Base-by-base conservation (phyloP, 2,113 vertebrate species). In the Pomatostomus ruficeps region DNA sequence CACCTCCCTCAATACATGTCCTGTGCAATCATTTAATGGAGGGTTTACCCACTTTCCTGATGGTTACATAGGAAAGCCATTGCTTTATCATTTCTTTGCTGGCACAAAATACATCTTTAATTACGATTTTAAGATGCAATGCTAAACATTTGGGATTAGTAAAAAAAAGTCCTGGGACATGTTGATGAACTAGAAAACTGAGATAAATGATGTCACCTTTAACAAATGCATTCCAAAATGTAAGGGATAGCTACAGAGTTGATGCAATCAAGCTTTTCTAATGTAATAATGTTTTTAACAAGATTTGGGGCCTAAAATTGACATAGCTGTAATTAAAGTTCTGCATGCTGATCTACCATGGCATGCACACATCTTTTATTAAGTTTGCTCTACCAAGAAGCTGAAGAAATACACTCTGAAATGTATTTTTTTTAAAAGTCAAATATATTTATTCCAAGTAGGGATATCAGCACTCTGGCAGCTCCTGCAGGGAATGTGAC, bases 301-400 rank as follows among this genome's bases (percentile, higher is more conserved):
- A 91, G 72, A 90, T 91, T 93, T 91, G 46, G 76, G 81, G 36
- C 81, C 65, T 91, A 76, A 93, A 85, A 85, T 45, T 88, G 68
- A n/a, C 73, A 65, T 51, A 61, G 12, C 31, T 95, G 9, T 95
- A 91, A 96, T 96, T 97, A 72, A 95, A 96, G 77, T 88, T 79
- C 73, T 94, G 18, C 62, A 45, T 42, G 62, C 24, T 93, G 62
- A 89, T 85, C 62, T 94, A 35, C 82, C 45, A 29, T 77, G 51
- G 55, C 23, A 85, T 49, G 52, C 35, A 58, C 26, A 14, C 59
- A 54, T 68, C 83, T 88, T 22, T 89, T 92, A 82, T 66, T 72
- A 85, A 82, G 58, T 80, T 58, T 10, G 14, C 49, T 88, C 49
- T 91, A 45, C 22, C 54, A 85, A 85, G 75, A 62, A 77, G 28